Conservation (phyloP, 2,797 vertebrate species). For the Ciconia nigra region DNA sequence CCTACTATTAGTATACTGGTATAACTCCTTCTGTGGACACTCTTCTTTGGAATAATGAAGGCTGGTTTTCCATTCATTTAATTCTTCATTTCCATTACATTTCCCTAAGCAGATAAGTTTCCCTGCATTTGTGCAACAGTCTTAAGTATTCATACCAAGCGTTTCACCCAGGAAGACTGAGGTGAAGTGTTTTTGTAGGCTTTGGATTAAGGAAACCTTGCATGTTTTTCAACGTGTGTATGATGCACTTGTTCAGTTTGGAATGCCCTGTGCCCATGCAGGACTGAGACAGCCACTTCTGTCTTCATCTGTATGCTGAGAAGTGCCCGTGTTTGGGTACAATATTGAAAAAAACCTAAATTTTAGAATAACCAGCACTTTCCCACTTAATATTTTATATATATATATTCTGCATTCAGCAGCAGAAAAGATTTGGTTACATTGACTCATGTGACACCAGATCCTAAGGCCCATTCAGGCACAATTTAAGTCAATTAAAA, state of each 20-base stretch:
- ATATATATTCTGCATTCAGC: neutral
- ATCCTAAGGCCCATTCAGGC: neutral
- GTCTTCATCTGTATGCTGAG: neutral
- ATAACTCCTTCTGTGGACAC: neutral
- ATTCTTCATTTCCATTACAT: conserved; percentile 25
- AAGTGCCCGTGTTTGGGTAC: neutral
- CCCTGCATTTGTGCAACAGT: neutral
- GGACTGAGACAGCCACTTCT: neutral
- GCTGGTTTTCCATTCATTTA: neutral
- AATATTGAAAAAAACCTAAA: neutral
- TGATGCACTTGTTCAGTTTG: neutral
- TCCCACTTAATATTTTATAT: neutral
- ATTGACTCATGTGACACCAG: neutral
- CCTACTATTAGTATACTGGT: neutral
- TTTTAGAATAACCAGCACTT: neutral
- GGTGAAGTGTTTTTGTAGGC: neutral
- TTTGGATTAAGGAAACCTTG: neutral
- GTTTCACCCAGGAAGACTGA: neutral
- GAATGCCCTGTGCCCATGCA: neutral
- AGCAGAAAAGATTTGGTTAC: neutral
- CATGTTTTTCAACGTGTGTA: neutral
- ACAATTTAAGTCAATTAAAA: conserved; percentile 6
- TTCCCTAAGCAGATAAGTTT: conserved; percentile 6
- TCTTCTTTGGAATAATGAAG: neutral
- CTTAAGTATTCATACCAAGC: neutral